Percentiles rank a stretch among this genome's conserved stretches.
These are phyloP conservation scores for Turdus rufiventris DNA, from an alignment of 2,113 vertebrate species.

Conservation along the genomic window DNA sequence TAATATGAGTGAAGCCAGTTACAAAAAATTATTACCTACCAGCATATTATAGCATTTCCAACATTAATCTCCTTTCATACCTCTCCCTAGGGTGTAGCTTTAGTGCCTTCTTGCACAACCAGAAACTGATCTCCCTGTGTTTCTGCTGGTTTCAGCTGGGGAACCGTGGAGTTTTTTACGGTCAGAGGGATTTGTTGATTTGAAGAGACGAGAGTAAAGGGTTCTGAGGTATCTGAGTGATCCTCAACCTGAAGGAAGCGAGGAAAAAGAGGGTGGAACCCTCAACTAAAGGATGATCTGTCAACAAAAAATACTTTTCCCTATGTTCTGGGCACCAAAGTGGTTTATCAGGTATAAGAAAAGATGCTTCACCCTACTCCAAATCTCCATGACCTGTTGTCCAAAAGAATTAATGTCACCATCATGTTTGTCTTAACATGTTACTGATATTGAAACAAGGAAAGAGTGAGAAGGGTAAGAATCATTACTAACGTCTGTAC, in stretches of 20 bases:
- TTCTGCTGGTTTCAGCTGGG: background rate
- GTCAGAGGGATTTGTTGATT: background rate
- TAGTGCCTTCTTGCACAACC: background rate
- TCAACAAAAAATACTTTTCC: background rate
- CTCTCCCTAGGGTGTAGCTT: background rate
- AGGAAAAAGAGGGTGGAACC: background rate
- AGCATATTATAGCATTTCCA: background rate
- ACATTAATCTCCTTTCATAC: background rate
- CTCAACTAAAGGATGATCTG: fast-evolving
- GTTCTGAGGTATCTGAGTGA: background rate
- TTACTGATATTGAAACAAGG: background rate
- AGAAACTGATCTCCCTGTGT: background rate
- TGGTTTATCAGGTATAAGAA: background rate
- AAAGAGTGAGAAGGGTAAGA: background rate
- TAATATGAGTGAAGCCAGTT: background rate
- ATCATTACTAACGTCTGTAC: background rate
- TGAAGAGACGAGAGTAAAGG: background rate
- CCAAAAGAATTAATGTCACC: background rate
- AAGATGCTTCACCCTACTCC: background rate
- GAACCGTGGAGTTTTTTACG: background rate
- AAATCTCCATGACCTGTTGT: background rate
- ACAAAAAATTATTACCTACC: background rate
- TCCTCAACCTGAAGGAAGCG: background rate
- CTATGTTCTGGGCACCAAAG: background rate
- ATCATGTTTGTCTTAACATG: background rate